A percentile compares a stretch with the other conserved stretches of the same genome.
Evolutionary conservation across 2,113 vertebrate genomes (phyloP).

Genomic region (Galeopterus variegatus): DNA sequence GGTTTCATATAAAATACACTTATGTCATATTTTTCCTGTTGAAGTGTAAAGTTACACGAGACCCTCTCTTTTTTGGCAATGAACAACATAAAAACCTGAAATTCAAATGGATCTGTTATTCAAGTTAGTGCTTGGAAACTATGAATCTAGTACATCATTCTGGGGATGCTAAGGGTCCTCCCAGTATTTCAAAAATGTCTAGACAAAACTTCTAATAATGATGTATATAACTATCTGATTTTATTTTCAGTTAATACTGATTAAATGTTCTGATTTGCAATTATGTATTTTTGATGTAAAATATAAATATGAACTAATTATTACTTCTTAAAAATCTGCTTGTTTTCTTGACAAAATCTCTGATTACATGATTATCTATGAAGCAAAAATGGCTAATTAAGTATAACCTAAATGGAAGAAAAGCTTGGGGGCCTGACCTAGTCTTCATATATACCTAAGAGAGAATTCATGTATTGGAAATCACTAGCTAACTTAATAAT

Average conservation of each 20-base stretch:
- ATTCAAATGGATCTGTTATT: neutral
- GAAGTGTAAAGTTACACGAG: neutral
- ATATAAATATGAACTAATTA: neutral
- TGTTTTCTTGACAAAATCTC: constrained; percentile 10
- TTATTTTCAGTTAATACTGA: constrained; percentile 35
- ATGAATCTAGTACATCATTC: neutral
- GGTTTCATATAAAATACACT: neutral
- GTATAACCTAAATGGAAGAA: neutral
- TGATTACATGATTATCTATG: neutral
- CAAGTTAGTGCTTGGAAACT: constrained; percentile 1
- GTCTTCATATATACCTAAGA: neutral
- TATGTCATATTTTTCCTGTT: neutral
- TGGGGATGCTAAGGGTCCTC: neutral
- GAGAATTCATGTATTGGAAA: constrained; percentile 4
- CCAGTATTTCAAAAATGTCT: constrained; percentile 25
- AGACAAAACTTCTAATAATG: neutral
- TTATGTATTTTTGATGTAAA: neutral
- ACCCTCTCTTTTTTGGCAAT: neutral
- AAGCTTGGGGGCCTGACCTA: neutral
- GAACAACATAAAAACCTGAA: constrained; percentile 2
- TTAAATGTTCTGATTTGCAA: constrained; percentile 34
- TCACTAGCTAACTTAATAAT: neutral
- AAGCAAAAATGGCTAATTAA: neutral
- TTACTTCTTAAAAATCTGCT: constrained; percentile 33
- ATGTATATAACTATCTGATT: constrained; percentile 7